A percentile compares a stretch with the other conserved stretches of the same genome.
These are phyloP conservation scores for Merodon equestris DNA, from an alignment of 2,888 invertebrate species.

Conservation along the genomic window DNA sequence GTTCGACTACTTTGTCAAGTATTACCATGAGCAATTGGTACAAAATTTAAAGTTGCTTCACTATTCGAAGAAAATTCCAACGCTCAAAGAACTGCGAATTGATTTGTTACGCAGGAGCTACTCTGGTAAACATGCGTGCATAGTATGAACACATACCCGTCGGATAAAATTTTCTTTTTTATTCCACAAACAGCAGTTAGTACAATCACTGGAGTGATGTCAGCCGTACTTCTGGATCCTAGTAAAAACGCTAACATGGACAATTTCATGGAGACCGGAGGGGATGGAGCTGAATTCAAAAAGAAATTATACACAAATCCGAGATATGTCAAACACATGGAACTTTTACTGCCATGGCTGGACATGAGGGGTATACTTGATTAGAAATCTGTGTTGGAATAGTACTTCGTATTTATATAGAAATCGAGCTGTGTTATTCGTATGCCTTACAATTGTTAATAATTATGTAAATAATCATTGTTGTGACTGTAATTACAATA, in stretches of 20 bases:
- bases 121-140: slow-evolving; percentile 72
- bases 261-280: slow-evolving; percentile 71
- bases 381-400: slow-evolving; percentile 56
- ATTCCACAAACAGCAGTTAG: slow-evolving; percentile 70
- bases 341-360: slow-evolving; percentile 74
- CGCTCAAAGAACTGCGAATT: slow-evolving; percentile 71
- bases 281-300: slow-evolving; percentile 71
- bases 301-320: slow-evolving; percentile 72
- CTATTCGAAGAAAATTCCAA: slow-evolving; percentile 73
- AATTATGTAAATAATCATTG: too few species aligned
- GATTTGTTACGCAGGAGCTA: slow-evolving; percentile 71
- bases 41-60: slow-evolving; percentile 72
- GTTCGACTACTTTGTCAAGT: slow-evolving; percentile 75
- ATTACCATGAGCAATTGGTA: slow-evolving; percentile 73
- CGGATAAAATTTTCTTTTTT: too few species aligned
- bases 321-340: slow-evolving; percentile 73
- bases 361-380: slow-evolving; percentile 72
- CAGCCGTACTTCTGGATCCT: slow-evolving; percentile 72
- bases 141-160: too few species aligned
- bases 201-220: slow-evolving; percentile 72
- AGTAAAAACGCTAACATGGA: slow-evolving; percentile 71
- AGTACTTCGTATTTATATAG: too few species aligned
- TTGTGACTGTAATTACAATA: too few species aligned
- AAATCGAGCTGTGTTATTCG: too few species aligned
- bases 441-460: too few species aligned